Evolutionary conservation across 2,797 vertebrate genomes (phyloP).

Genomic region (Epinephelus coioides): DNA sequence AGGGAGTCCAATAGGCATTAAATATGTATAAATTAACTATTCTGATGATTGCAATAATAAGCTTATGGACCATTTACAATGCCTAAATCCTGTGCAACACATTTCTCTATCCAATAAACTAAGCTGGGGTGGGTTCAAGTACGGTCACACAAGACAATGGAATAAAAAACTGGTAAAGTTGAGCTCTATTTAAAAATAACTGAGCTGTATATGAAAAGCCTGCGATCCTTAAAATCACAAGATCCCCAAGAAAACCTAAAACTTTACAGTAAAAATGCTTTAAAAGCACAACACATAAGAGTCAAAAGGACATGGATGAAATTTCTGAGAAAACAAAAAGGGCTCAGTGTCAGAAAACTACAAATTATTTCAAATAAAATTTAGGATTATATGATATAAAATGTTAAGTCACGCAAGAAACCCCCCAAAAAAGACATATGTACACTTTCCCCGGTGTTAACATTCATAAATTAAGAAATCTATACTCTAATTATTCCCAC

Average conservation of each 20-base stretch:
- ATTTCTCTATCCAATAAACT: constrained; percentile 11
- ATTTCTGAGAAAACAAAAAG: background rate
- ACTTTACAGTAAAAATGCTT: background rate
- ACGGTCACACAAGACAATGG: constrained; percentile 3
- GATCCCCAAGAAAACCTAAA: background rate
- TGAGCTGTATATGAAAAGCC: background rate
- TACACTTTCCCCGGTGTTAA: constrained; percentile 37
- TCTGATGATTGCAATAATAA: constrained; percentile 20
- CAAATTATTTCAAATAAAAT: constrained; percentile 16
- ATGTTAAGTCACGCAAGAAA: constrained; percentile 19
- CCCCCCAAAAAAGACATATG: constrained; percentile 1
- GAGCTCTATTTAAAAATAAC: background rate
- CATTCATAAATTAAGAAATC: constrained; percentile 58
- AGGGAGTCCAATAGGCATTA: constrained; percentile 23
- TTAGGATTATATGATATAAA: background rate
- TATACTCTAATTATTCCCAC: constrained; percentile 37
- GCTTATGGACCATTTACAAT: constrained; percentile 28
- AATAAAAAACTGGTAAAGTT: background rate
- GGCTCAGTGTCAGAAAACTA: background rate
- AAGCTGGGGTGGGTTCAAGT: background rate
- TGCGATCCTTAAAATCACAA: background rate
- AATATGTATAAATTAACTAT: constrained; percentile 61
- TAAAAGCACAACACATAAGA: background rate
- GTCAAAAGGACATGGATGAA: background rate
- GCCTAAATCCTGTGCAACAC: constrained; percentile 48